Evolutionary conservation across 2,113 vertebrate species (phyloP).

Genomic region (Canis aureus): DNA sequence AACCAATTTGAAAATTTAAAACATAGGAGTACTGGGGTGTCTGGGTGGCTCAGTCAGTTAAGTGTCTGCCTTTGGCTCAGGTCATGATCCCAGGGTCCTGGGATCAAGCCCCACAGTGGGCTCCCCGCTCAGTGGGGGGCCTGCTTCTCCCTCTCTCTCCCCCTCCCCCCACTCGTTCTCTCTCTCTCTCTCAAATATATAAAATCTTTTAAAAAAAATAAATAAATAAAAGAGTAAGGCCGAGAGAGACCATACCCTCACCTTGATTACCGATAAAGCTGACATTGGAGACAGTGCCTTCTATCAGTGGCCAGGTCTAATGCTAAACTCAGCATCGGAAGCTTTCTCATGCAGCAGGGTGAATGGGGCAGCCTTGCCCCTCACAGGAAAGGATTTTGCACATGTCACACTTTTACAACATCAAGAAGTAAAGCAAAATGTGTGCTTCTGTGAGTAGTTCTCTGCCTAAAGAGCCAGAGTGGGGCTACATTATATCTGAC

Average conservation of each 20-base stretch:
- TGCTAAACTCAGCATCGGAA: background rate
- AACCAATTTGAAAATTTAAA: background rate
- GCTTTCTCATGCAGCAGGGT: rapidly evolving
- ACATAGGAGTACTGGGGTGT: background rate
- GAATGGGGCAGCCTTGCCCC: background rate
- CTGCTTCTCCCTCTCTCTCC: too few species aligned
- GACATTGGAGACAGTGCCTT: background rate
- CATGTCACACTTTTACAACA: rapidly evolving
- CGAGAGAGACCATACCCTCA: background rate
- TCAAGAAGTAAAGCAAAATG: background rate
- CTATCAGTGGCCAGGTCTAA: background rate
- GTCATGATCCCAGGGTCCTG: too few species aligned
- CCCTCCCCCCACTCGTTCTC: too few species aligned
- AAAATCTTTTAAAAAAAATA: too few species aligned
- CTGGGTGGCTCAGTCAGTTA: too few species aligned
- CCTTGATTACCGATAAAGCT: background rate
- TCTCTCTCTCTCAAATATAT: too few species aligned
- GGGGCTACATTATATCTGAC: rapidly evolving
- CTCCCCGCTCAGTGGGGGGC: too few species aligned
- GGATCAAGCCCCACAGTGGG: too few species aligned
- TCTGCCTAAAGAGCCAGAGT: background rate
- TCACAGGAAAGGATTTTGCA: rapidly evolving
- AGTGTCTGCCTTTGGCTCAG: too few species aligned
- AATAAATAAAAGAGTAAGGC: background rate
- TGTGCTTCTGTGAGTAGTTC: background rate